Evolutionary conservation across 1,140 invertebrate genomes (phyloP).

Genomic region (Drosophila triauraria): DNA sequence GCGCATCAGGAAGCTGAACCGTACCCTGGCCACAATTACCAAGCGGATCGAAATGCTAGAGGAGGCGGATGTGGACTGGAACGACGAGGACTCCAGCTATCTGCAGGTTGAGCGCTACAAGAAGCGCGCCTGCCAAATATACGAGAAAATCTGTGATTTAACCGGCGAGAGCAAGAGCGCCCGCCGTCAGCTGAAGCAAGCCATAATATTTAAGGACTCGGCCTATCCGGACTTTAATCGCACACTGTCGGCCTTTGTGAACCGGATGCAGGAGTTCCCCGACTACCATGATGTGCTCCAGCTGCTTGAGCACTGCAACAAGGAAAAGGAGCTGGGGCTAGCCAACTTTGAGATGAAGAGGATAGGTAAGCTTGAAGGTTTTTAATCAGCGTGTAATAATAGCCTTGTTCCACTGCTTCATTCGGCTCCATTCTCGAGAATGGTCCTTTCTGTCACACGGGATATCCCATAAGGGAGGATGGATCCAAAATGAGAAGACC

Average conservation of each 20-base stretch:
- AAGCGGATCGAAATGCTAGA: constrained; percentile 86
- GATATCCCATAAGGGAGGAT: no score
- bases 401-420: no score
- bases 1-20: constrained; percentile 84
- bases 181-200: constrained; percentile 85
- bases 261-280: constrained; percentile 86
- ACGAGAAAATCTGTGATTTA: constrained; percentile 86
- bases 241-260: constrained; percentile 86
- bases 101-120: constrained; percentile 86
- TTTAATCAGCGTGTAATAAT: no score
- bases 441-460: no score
- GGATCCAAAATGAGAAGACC: no score
- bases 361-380: constrained; percentile 81
- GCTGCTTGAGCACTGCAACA: constrained; percentile 85
- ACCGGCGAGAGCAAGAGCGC: constrained; percentile 86
- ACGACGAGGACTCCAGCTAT: constrained; percentile 87
- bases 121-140: constrained; percentile 85
- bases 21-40: constrained; percentile 84
- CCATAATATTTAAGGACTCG: constrained; percentile 84
- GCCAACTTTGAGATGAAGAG: constrained; percentile 78
- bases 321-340: constrained; percentile 84
- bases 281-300: constrained; percentile 87
- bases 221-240: constrained; percentile 86
- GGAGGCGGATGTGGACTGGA: constrained; percentile 85
- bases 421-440: no score